These are phyloP conservation scores for Haemorhous mexicanus DNA, from an alignment of 2,113 vertebrate genomes.

Conservation along the genomic window DNA sequence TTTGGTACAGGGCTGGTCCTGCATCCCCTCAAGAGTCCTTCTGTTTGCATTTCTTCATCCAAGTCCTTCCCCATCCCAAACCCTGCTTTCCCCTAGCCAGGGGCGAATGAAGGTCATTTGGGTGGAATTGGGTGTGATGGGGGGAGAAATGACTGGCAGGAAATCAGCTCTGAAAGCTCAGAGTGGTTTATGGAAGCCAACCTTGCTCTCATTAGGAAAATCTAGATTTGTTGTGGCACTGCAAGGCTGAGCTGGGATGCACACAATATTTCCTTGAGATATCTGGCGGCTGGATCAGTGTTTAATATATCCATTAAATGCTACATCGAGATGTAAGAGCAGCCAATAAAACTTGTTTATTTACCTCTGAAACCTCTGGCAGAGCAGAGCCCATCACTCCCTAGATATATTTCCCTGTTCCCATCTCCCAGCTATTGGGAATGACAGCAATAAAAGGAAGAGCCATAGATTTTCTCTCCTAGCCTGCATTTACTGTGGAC, in stretches of 20 bases:
- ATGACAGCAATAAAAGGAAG: conserved; percentile 30
- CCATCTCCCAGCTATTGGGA: background rate
- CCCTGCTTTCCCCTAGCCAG: background rate
- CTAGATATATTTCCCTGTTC: conserved; percentile 8
- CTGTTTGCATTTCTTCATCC: background rate
- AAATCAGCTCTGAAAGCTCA: background rate
- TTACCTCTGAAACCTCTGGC: conserved; percentile 40
- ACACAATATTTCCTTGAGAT: background rate
- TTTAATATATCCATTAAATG: conserved; percentile 46
- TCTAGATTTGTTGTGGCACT: conserved; percentile 18
- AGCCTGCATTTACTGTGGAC: background rate
- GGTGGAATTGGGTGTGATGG: background rate
- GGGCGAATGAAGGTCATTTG: background rate
- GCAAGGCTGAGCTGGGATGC: background rate
- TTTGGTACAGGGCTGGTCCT: background rate
- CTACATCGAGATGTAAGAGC: conserved; percentile 23
- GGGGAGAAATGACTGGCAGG: background rate
- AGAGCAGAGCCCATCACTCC: conserved; percentile 3
- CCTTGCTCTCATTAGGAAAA: conserved; percentile 12
- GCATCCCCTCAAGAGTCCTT: background rate
- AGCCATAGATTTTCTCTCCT: background rate
- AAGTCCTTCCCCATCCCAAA: background rate
- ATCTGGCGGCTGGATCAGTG: conserved; percentile 21
- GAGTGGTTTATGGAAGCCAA: background rate
- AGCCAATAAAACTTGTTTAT: conserved; percentile 58